These are phyloP conservation scores for Clepsis dumicolana DNA, from an alignment of 2,888 invertebrate genomes.

Conservation along the genomic window DNA sequence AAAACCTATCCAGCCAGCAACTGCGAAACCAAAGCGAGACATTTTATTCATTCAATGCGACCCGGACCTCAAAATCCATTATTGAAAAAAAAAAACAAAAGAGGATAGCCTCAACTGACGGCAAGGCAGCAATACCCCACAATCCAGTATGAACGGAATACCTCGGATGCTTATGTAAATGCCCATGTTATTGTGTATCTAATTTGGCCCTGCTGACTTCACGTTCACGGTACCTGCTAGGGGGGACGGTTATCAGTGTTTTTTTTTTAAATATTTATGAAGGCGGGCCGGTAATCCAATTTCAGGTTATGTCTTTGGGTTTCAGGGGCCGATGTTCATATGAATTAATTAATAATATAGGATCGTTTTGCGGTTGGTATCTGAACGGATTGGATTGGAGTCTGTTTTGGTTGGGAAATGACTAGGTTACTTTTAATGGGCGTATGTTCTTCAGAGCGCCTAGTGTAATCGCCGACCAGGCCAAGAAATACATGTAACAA, in stretches of 20 bases:
- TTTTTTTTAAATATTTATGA: slow-evolving; percentile 86
- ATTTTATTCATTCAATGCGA: slow-evolving; percentile 16
- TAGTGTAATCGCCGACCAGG: too few species aligned
- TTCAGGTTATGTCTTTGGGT: slow-evolving; percentile 84
- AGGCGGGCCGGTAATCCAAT: slow-evolving; percentile 81
- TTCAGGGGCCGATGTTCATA: slow-evolving; percentile 70
- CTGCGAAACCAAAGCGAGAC: slow-evolving; percentile 1
- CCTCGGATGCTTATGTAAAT: slow-evolving; percentile 85
- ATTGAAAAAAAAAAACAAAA: slow-evolving; percentile 54
- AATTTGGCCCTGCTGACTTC: slow-evolving; percentile 76
- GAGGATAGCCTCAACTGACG: slow-evolving; percentile 56
- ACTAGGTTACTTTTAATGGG: too few species aligned
- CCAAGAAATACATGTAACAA: too few species aligned
- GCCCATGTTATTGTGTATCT: slow-evolving; percentile 84
- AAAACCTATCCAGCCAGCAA: slow-evolving; percentile 3
- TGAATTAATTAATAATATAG: slow-evolving; percentile 77
- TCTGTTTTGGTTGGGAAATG: neutral
- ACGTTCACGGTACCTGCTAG: slow-evolving; percentile 14
- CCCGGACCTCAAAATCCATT: slow-evolving; percentile 31
- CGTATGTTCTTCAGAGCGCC: too few species aligned
- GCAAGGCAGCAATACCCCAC: slow-evolving; percentile 78
- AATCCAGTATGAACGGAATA: slow-evolving; percentile 83
- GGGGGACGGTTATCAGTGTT: slow-evolving; percentile 73
- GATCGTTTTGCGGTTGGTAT: slow-evolving; percentile 41
- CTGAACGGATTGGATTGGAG: slow-evolving; percentile 26